Percentiles rank a stretch among this genome's conserved stretches.
These are phyloP conservation scores for Aptenodytes forsteri DNA, from an alignment of 2,113 vertebrate genomes.

Conservation along the genomic window DNA sequence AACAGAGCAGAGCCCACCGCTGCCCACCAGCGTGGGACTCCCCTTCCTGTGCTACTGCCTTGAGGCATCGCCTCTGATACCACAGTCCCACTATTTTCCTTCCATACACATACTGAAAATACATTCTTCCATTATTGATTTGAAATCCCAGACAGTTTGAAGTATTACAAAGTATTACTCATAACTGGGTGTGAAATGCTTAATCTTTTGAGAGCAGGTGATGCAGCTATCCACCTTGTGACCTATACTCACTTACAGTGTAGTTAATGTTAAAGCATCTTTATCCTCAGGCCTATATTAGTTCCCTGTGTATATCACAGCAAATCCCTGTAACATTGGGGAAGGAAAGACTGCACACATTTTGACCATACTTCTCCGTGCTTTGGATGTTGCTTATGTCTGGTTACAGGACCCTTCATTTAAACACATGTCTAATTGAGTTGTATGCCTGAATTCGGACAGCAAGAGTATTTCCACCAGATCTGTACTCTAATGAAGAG, in stretches of 20 bases:
- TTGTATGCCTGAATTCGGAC: neutral
- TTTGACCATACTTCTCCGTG: neutral
- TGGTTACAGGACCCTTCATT: neutral
- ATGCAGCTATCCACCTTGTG: neutral
- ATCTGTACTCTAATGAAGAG: too few relatives aligned
- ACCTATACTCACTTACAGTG: neutral
- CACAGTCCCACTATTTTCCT: neutral
- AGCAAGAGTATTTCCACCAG: too few relatives aligned
- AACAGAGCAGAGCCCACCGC: too few relatives aligned
- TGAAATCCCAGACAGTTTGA: neutral
- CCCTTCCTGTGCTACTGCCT: neutral
- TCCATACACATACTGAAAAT: neutral
- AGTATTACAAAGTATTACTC: neutral
- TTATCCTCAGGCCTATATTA: rapidly evolving
- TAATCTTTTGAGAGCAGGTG: neutral
- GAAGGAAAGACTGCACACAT: too few relatives aligned
- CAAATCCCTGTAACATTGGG: rapidly evolving
- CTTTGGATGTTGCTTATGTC: neutral
- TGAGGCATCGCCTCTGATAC: rapidly evolving
- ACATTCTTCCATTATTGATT: neutral
- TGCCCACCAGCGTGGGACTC: neutral
- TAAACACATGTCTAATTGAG: neutral
- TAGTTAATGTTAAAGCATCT: neutral
- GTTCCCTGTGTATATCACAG: neutral
- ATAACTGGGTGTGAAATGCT: too few relatives aligned